Evolutionary conservation across 2,888 invertebrate species (phyloP).

Genomic region (Panzeria rudis): DNA sequence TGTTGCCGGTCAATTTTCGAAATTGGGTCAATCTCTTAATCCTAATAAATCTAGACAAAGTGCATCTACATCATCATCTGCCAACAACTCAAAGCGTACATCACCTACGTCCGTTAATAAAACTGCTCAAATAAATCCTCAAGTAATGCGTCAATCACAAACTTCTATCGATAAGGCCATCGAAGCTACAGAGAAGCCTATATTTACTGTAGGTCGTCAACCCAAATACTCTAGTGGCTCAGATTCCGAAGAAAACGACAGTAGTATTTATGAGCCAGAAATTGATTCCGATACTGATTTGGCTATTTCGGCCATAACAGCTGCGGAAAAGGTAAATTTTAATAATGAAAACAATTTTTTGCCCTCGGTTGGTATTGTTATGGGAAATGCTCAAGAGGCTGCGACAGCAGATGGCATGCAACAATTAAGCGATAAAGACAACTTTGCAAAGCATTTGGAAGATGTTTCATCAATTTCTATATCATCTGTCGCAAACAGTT

Average conservation of each 20-base stretch:
- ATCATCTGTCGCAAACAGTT: slow-evolving; percentile 83
- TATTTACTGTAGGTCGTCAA: slow-evolving; percentile 79
- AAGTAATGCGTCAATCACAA: slow-evolving; percentile 79
- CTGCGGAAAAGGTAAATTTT: slow-evolving; percentile 75
- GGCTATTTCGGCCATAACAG: slow-evolving; percentile 74
- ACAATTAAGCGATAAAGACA: slow-evolving; percentile 83
- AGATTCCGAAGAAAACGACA: slow-evolving; percentile 87
- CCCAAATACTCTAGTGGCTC: slow-evolving; percentile 84
- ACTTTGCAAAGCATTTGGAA: slow-evolving; percentile 82
- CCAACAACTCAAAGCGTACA: slow-evolving; percentile 53
- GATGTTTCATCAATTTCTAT: slow-evolving; percentile 83
- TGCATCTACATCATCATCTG: slow-evolving; percentile 74
- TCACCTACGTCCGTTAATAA: slow-evolving; percentile 57
- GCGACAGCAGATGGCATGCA: slow-evolving; percentile 74
- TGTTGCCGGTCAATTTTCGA: slow-evolving; percentile 94
- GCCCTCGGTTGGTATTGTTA: slow-evolving; percentile 88
- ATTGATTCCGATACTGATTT: slow-evolving; percentile 79
- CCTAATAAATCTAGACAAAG: slow-evolving; percentile 83
- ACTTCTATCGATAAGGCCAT: slow-evolving; percentile 76
- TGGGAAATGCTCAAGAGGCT: slow-evolving; percentile 82
- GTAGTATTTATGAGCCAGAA: slow-evolving; percentile 86
- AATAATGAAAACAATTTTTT: slow-evolving; percentile 85
- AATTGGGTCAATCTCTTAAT: slow-evolving; percentile 86
- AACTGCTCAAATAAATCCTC: slow-evolving; percentile 84
- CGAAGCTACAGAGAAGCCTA: slow-evolving; percentile 78